A percentile compares a stretch with the other conserved stretches of the same genome.
Conservation (phyloP, 2,888 invertebrate species). For the Melinopterus prodromus region DNA sequence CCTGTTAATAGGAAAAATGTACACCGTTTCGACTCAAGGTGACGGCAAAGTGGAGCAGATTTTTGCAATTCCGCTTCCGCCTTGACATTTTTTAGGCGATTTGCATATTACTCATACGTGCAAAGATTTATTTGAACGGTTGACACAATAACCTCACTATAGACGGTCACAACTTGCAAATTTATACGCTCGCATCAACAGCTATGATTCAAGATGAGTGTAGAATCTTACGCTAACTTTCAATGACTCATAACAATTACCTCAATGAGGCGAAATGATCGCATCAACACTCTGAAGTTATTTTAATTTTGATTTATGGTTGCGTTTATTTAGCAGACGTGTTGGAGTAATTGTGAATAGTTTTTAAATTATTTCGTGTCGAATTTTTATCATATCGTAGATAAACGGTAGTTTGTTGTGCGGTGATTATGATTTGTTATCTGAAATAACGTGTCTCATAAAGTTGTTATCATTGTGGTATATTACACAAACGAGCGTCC, state of each 20-base stretch:
- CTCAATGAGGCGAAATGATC: not conserved
- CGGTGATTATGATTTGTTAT: too few relatives aligned
- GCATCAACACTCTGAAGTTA: not conserved
- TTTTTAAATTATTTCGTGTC: not conserved
- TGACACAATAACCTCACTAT: constrained; percentile 4
- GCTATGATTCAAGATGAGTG: not conserved
- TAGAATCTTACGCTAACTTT: not conserved
- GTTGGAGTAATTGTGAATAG: not conserved
- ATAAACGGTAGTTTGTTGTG: too few relatives aligned
- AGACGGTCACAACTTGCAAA: not conserved
- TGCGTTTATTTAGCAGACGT: not conserved
- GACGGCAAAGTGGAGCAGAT: not conserved
- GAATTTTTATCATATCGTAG: too few relatives aligned
- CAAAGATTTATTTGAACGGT: not conserved
- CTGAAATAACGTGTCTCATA: too few relatives aligned
- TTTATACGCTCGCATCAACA: not conserved
- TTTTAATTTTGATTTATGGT: not conserved
- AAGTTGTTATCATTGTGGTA: too few relatives aligned
- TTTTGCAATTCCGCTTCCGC: not conserved
- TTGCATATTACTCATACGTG: constrained; percentile 4
- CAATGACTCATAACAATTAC: not conserved
- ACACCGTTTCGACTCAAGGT: not conserved
- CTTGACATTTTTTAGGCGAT: not conserved
- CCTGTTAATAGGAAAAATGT: not conserved
- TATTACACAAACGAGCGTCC: too few relatives aligned